Evolutionary conservation across 2,888 invertebrate species (phyloP).

Genomic region (Asteroscopus sphinx): DNA sequence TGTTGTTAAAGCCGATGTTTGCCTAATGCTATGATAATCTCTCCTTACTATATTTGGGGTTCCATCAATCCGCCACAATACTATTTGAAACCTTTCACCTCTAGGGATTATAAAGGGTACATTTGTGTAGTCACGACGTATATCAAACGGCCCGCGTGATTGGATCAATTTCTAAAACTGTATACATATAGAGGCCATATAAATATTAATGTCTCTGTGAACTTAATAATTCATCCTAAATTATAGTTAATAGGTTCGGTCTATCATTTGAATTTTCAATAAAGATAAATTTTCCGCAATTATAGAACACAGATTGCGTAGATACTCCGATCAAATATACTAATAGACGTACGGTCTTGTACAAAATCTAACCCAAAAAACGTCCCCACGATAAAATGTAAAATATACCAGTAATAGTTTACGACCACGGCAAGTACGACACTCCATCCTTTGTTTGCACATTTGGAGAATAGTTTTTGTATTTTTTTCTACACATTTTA

Average conservation of each 20-base stretch:
- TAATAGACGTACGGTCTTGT: no score
- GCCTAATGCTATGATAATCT: constrained; percentile 56
- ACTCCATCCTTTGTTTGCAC: no score
- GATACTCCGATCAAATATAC: no score
- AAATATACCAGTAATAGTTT: no score
- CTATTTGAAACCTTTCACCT: constrained; percentile 53
- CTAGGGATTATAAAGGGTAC: constrained; percentile 48
- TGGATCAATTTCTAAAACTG: constrained; percentile 49
- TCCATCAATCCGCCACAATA: constrained; percentile 42
- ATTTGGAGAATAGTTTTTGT: no score
- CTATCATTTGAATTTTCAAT: background rate
- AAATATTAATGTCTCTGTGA: constrained; percentile 11
- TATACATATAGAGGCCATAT: constrained; percentile 14
- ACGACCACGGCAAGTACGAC: no score
- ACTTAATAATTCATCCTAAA: constrained; percentile 17
- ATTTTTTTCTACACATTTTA: no score
- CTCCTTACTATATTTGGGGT: constrained; percentile 35
- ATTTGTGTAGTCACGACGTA: constrained; percentile 40
- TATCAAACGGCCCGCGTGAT: constrained; percentile 51
- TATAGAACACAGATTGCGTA: background rate
- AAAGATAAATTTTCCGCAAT: background rate
- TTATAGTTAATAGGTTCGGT: constrained; percentile 8
- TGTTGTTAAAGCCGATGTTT: constrained; percentile 37
- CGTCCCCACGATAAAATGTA: no score
- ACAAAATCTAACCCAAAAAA: no score